Conservation (phyloP, 1,140 invertebrate species). For the Ips nitidus region DNA sequence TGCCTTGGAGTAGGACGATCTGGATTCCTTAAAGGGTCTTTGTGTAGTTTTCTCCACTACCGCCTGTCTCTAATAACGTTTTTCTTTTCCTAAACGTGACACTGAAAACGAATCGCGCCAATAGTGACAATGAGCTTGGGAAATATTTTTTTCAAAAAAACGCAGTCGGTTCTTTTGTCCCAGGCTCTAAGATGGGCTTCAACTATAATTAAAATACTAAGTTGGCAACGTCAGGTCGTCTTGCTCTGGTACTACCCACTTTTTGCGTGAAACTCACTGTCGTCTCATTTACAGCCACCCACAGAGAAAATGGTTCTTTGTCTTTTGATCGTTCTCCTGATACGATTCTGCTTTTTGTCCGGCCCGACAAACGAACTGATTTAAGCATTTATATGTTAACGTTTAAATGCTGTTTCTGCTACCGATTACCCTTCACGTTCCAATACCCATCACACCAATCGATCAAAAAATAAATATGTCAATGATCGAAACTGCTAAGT, state of each 20-base stretch:
- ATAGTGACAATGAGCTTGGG: background rate
- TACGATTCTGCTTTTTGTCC: constrained; percentile 1
- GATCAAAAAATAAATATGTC: too few relatives aligned
- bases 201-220: constrained; percentile 34
- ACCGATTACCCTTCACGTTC: too few relatives aligned
- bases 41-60: constrained; percentile 4
- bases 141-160: background rate
- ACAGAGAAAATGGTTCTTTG: constrained; percentile 32
- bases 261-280: constrained; percentile 25
- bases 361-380: constrained; percentile 1
- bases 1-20: background rate
- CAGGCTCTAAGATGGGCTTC: constrained; percentile 26
- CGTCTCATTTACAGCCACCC: constrained; percentile 33
- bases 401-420: too few relatives aligned
- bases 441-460: too few relatives aligned
- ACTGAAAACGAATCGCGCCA: background rate
- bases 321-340: constrained; percentile 25
- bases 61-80: constrained; percentile 1
- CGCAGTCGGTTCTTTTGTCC: constrained; percentile 15
- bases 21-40: constrained; percentile 13
- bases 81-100: constrained; percentile 4
- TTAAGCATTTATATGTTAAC: background rate
- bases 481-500: too few relatives aligned
- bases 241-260: constrained; percentile 28
- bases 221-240: constrained; percentile 30